A percentile compares a stretch with the other conserved stretches of the same genome.
Evolutionary conservation across 2,797 vertebrate genomes (phyloP).

Genomic region (Lerista edwardsae): DNA sequence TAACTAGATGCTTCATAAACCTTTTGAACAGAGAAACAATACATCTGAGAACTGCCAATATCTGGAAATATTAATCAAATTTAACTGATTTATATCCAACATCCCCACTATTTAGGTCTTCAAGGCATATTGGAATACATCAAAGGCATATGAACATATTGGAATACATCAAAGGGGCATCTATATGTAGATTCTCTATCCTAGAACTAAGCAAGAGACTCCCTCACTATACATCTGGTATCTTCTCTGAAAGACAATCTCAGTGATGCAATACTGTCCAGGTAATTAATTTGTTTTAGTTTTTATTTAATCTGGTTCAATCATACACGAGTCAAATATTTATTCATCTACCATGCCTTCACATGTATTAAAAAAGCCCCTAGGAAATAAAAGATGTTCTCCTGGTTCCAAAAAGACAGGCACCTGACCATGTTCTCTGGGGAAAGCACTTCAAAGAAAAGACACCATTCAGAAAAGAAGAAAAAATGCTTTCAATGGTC

Average conservation of each 20-base stretch:
- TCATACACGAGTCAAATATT: not conserved
- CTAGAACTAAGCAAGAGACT: too few species aligned
- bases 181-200: too few species aligned
- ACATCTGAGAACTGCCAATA: not conserved
- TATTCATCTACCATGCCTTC: not conserved
- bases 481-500: too few species aligned
- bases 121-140: not conserved
- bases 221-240: too few species aligned
- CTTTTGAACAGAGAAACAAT: not conserved
- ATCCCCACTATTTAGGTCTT: not conserved
- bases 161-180: not conserved
- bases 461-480: too few species aligned
- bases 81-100: too few species aligned
- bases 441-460: too few species aligned
- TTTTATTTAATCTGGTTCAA: not conserved
- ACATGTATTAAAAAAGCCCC: not conserved
- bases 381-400: too few species aligned
- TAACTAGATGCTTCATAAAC: not conserved
- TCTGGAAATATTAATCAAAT: not conserved
- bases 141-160: not conserved
- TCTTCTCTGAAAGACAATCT: too few species aligned
- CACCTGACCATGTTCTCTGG: too few species aligned
- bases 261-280: too few species aligned
- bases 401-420: not conserved
- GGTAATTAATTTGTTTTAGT: not conserved